Conservation (phyloP, 2,113 vertebrate species). For the Caranx melampygus region DNA sequence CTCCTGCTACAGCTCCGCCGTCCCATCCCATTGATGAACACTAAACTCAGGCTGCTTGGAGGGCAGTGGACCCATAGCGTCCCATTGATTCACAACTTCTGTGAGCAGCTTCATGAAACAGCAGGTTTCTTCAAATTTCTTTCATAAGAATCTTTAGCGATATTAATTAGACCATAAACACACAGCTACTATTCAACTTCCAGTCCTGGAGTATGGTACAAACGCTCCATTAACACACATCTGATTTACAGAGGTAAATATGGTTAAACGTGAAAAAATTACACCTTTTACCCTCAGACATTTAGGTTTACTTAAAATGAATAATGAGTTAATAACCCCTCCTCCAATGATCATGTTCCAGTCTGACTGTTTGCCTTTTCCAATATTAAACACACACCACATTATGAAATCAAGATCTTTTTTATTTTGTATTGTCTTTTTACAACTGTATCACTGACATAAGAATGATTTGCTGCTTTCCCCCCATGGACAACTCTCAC, state of each 20-base stretch:
- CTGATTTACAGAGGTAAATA: background rate
- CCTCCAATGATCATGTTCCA: too few relatives aligned
- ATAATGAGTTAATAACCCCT: too few relatives aligned
- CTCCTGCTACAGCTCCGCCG: conserved; percentile 47
- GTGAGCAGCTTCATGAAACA: background rate
- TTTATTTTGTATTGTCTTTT: conserved; percentile 76
- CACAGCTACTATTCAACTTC: background rate
- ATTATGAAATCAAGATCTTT: conserved; percentile 68
- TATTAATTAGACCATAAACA: background rate
- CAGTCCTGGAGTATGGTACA: background rate
- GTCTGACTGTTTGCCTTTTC: background rate
- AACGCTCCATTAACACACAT: background rate
- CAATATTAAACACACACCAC: conserved; percentile 46
- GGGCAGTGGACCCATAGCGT: background rate
- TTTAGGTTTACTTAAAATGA: background rate
- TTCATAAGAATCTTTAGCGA: background rate
- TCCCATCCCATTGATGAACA: conserved; percentile 24
- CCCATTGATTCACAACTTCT: background rate
- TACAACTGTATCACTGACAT: conserved; percentile 71
- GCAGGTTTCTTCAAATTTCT: background rate
- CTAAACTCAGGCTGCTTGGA: background rate
- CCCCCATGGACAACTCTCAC: conserved; percentile 41
- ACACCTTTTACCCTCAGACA: background rate
- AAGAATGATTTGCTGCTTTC: conserved; percentile 51
- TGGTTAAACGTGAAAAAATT: background rate